These are phyloP conservation scores for Zosterops borbonicus DNA, from an alignment of 2,113 vertebrate genomes.

Conservation along the genomic window DNA sequence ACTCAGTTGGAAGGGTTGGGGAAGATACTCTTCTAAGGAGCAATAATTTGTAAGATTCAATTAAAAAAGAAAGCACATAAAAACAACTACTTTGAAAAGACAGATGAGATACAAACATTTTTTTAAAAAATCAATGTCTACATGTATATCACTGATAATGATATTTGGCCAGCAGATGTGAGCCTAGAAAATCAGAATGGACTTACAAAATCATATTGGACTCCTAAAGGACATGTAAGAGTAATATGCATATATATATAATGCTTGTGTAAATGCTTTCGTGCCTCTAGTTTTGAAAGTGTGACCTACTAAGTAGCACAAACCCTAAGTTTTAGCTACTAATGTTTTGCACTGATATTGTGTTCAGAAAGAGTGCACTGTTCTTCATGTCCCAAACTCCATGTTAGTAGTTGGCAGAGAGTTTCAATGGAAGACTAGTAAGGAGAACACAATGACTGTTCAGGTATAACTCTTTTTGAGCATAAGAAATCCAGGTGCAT, in stretches of 20 bases:
- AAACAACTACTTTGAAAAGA: neutral
- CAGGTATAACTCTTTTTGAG: neutral
- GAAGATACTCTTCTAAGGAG: constrained; percentile 11
- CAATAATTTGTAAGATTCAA: constrained; percentile 15
- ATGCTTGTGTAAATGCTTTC: neutral
- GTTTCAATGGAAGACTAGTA: neutral
- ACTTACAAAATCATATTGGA: neutral
- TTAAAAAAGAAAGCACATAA: neutral
- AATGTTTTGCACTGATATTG: neutral
- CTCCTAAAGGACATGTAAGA: neutral
- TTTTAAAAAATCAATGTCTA: neutral
- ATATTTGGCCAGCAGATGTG: neutral
- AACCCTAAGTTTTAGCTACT: neutral
- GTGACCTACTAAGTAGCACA: neutral
- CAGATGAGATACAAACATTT: neutral
- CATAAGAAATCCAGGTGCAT: neutral
- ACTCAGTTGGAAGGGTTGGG: neutral
- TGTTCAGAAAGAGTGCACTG: neutral
- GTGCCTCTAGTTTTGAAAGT: neutral
- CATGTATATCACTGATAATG: neutral
- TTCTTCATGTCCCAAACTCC: neutral
- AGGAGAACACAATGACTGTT: neutral
- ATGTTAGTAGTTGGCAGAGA: neutral
- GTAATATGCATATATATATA: neutral
- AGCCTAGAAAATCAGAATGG: neutral